phyloP scores from a whole-genome alignment of 1,140 invertebrate genomes.

The Pseudobourletiella spinata region DNA sequence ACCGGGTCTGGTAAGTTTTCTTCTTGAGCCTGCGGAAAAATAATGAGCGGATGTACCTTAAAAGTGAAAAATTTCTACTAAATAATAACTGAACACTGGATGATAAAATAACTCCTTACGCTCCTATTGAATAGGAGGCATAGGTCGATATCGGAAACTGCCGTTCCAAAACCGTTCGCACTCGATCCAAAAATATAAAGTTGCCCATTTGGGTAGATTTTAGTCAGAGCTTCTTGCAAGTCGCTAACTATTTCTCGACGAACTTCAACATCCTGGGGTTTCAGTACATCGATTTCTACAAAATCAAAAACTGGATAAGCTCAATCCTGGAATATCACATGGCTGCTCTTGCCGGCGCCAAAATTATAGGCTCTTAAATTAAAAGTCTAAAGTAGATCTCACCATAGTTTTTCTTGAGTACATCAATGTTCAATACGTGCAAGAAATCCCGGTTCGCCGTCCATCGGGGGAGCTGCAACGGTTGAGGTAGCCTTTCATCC shows the following conservation, averaged over 20 bases:
- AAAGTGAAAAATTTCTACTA: too few species aligned
- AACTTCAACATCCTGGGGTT: background rate
- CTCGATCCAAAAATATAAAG: conserved; percentile 1
- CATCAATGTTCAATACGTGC: background rate
- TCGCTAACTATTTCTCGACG: background rate
- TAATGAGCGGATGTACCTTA: background rate
- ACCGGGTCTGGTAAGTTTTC: background rate
- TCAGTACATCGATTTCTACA: background rate
- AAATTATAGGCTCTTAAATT: background rate
- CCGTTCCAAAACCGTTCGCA: background rate
- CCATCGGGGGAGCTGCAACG: too few species aligned
- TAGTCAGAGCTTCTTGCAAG: background rate
- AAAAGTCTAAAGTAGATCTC: background rate
- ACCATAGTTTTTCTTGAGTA: background rate
- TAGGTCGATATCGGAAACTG: background rate
- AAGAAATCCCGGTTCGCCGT: background rate
- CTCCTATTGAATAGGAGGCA: background rate
- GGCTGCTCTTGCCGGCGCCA: background rate
- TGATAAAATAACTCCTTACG: background rate
- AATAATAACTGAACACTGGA: background rate
- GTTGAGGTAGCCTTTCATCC: background rate
- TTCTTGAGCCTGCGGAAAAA: background rate
- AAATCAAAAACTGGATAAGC: background rate
- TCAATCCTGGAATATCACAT: background rate
- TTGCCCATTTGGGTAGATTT: background rate